Evolutionary conservation across 2,113 vertebrate species (phyloP), one percentile per base, ranked within the genome.

Genomic region (Pterocles gutturalis): DNA sequence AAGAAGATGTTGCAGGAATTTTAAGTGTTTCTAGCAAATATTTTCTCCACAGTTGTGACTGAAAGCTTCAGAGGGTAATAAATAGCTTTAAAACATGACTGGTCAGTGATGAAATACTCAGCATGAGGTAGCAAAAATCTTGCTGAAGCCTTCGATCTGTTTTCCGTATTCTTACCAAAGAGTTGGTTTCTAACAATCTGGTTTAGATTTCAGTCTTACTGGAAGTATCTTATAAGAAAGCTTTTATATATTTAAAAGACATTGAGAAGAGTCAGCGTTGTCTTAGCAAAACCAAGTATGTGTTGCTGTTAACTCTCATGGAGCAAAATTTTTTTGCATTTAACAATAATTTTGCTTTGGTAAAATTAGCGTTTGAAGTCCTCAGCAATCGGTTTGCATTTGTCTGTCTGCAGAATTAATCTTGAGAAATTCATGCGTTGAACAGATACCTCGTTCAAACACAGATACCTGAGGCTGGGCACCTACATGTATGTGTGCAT

Each of bases 121-220:
- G 72, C 60, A 83, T 64, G 83, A 93, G 88, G 90, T 92, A 93
- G 61, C 76, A 90, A 95, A 91, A 78, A 6, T 54, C 57, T 82
- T 83, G 25, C 24, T 92, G 92, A 92, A 89, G 64, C 19, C 51
- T 92, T 64, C 81, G 90, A 72, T 95, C 85, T 95, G 72, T 89
- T 96, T 93, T 90, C 79, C 72, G 82, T 92, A 82, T 81, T 95
- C 86, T 76, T 84, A 90, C 64, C 87, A 75, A 92, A 92, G 64
- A 87, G 8, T 25, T 75, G 48, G 11, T 82, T 95, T 92, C 73
- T 90, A 57, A 90, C 92, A 55, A 60, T 89, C 72, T 93, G 86
- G 0, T 95, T 93, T 79, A 21, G 9, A 87, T 97, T 94, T 86
- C 77, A 92, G 22, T 45, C n/a, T 86, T 89, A 64, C 75, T 95